Evolutionary conservation across 2,888 invertebrate species (phyloP).

Genomic region (Oscheius sp.): DNA sequence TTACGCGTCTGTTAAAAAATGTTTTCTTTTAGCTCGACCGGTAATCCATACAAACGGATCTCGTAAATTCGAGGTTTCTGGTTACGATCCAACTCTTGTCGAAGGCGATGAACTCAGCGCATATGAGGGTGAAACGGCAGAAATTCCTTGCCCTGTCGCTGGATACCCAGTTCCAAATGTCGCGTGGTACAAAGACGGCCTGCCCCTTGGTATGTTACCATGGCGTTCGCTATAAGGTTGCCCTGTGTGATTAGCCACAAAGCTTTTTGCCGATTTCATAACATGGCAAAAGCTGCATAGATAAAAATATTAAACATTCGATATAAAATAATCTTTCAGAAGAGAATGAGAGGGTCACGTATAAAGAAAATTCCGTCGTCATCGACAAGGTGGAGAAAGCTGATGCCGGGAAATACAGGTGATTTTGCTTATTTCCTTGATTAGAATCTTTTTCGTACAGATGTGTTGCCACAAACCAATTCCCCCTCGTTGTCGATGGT

Average conservation of each 20-base stretch:
- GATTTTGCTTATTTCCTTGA: not conserved
- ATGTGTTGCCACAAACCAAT: constrained; percentile 63
- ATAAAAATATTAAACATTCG: not conserved
- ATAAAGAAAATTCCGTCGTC: constrained; percentile 21
- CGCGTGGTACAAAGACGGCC: constrained; percentile 62
- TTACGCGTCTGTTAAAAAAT: not conserved
- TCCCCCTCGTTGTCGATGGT: constrained; percentile 51
- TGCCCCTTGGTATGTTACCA: constrained; percentile 49
- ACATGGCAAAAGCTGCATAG: too few species aligned
- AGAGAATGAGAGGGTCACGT: constrained; percentile 37
- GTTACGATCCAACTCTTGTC: constrained; percentile 40
- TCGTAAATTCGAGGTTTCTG: constrained; percentile 47
- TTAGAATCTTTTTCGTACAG: constrained; percentile 30
- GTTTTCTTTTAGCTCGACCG: constrained; percentile 57
- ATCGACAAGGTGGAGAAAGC: constrained; percentile 46
- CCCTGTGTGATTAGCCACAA: not conserved
- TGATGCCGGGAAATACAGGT: constrained; percentile 59
- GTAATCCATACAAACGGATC: constrained; percentile 61
- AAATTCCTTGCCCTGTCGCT: constrained; percentile 58
- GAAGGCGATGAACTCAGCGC: constrained; percentile 28
- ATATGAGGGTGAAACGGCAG: constrained; percentile 40
- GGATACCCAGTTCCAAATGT: constrained; percentile 63
- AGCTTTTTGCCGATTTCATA: not conserved
- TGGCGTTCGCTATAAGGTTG: not conserved
- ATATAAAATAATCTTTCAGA: constrained; percentile 28